Evolutionary conservation across 2,888 invertebrate species (phyloP), one percentile per base, ranked within the genome.

Genomic region (Lasioglossum pauxillum): DNA sequence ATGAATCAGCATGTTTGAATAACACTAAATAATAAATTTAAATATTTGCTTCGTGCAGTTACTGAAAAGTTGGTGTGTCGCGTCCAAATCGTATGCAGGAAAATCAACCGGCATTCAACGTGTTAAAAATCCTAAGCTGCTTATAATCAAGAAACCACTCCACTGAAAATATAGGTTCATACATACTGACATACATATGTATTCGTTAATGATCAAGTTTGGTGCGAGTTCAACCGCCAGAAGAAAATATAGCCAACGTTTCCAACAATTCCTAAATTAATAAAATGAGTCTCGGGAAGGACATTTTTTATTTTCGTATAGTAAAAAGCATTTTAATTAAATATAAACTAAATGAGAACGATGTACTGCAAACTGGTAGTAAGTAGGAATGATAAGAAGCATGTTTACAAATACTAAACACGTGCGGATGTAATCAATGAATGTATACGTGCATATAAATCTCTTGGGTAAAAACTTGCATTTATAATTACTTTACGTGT

Each of bases 51-150:
- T 23, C 53, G 2, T 0, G 10, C 23, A 53, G 23, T 23, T 10
- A 53, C 8, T 23, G 53, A 53, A 53, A 23, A 23, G 53, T 23
- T 23, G 2, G 53, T 10, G 23, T 23, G 60, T 5, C 12, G 60
- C 5, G 60, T 14, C 60, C 12, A 60, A 27, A 60, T 5, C 27
- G 27, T 27, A 12, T 60, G 4, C 23, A 60, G 60, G 27, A 14
- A 60, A 60, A 60, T 27, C 27, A 60, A 14, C 14, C 60, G 60
- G 14, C 60, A 60, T 60, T 60, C 60, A 60, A 27, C 60, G 60
- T 27, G 60, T 27, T 60, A n/a, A 60, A 60, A 60, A 60, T 60
- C 60, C 27, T 60, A 60, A 60, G 60, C 60, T n/a, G 27, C 60
- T 60, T 60, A 60, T 60, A 60, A 60, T 60, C 60, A 60, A 14